A percentile compares a stretch with the other conserved stretches of the same genome.
These are phyloP conservation scores for Ctenopoma multispine DNA, from an alignment of 2,797 vertebrate species.

Conservation along the genomic window DNA sequence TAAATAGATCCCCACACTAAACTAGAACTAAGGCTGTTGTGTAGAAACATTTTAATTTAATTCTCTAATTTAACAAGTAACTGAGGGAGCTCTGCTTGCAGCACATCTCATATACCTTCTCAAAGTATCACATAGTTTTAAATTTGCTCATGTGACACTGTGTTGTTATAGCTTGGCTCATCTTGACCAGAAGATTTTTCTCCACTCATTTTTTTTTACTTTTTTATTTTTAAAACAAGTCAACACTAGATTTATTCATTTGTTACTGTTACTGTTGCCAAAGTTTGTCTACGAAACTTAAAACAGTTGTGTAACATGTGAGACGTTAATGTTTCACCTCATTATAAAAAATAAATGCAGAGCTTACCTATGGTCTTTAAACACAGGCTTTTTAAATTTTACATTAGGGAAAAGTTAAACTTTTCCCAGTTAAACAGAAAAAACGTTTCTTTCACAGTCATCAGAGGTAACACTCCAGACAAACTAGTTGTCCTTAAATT, in stretches of 20 bases:
- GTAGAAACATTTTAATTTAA: no score
- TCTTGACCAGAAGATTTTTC: neutral
- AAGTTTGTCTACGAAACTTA: slow-evolving; percentile 51
- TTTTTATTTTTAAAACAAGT: slow-evolving; percentile 16
- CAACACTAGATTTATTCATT: slow-evolving; percentile 45
- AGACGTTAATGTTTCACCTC: slow-evolving; percentile 25
- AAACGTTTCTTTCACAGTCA: neutral
- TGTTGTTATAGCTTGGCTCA: slow-evolving; percentile 13
- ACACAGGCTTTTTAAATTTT: neutral
- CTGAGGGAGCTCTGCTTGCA: slow-evolving; percentile 28
- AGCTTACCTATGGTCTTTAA: neutral
- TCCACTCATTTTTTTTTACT: neutral
- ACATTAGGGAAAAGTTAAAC: neutral
- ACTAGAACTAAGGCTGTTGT: slow-evolving; percentile 4
- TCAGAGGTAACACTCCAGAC: no score
- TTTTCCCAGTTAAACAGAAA: neutral
- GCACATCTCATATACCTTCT: slow-evolving; percentile 26
- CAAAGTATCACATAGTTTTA: neutral
- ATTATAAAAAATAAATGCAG: slow-evolving; percentile 3
- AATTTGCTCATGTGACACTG: slow-evolving; percentile 12
- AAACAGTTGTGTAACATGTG: slow-evolving; percentile 16
- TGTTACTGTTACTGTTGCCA: slow-evolving; percentile 35
- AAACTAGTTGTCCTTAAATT: no score
- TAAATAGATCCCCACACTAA: slow-evolving; percentile 1
- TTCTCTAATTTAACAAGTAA: slow-evolving; percentile 35